A percentile compares a stretch with the other conserved stretches of the same genome.
phyloP scores from a whole-genome alignment of 2,797 vertebrate genomes.

The Zalophus californianus region DNA sequence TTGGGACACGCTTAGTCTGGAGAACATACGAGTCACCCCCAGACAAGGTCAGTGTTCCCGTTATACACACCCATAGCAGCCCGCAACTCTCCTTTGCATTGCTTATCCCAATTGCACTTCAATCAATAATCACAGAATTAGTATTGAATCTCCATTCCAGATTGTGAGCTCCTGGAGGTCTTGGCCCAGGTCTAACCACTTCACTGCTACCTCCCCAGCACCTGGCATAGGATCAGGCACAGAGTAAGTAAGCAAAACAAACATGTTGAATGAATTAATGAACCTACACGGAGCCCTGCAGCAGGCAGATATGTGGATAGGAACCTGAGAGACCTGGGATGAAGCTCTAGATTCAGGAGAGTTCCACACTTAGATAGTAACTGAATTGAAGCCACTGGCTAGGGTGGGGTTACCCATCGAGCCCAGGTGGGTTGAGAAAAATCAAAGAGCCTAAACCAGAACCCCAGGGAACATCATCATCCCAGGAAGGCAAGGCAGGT shows the following conservation, averaged over 20 bases:
- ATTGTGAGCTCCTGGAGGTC: neutral
- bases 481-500: neutral
- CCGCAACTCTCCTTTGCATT: neutral
- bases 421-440: neutral
- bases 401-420: neutral
- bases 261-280: neutral
- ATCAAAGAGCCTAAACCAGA: neutral
- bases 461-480: neutral
- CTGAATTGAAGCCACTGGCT: neutral
- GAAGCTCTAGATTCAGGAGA: neutral
- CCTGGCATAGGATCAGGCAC: neutral
- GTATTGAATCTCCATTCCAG: neutral
- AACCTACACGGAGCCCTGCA: neutral
- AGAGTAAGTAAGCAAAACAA: neutral
- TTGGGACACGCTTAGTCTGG: neutral
- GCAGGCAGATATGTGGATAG: neutral
- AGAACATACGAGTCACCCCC: neutral
- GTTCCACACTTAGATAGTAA: too few relatives aligned
- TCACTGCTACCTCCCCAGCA: neutral
- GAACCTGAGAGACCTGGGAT: neutral
- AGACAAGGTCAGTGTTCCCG: neutral
- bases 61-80: neutral
- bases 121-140: neutral
- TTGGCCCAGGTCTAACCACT: neutral
- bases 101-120: neutral